Evolutionary conservation across 1,140 invertebrate genomes (phyloP).

Genomic region (Ylistrum balloti): DNA sequence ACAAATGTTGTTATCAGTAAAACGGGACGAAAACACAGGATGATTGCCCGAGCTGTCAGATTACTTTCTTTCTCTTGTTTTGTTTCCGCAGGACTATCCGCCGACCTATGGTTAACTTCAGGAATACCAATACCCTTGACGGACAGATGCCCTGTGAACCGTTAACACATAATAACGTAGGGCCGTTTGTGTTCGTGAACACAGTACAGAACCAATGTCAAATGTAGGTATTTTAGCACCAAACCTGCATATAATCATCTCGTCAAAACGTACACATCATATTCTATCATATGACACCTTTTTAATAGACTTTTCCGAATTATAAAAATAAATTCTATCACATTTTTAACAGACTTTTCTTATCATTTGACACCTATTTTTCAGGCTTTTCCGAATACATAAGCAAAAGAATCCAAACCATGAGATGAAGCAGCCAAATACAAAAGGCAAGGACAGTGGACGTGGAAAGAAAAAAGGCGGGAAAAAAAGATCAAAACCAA

Average conservation of each 20-base stretch:
- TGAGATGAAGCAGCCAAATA: background rate
- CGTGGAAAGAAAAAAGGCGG: background rate
- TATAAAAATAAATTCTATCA: background rate
- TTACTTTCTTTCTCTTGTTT: background rate
- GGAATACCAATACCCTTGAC: background rate
- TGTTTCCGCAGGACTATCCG: background rate
- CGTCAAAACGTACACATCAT: background rate
- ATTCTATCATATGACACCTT: background rate
- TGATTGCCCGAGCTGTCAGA: no score
- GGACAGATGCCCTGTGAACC: background rate
- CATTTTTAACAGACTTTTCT: background rate
- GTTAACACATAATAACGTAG: background rate
- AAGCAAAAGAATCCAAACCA: background rate
- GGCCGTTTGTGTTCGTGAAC: background rate
- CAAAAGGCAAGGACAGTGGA: background rate
- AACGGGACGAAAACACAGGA: no score
- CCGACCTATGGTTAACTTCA: background rate
- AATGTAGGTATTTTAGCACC: background rate
- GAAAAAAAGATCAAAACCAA: background rate
- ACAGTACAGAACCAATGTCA: conserved; percentile 1
- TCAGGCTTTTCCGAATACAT: background rate
- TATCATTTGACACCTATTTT: background rate
- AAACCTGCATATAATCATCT: background rate
- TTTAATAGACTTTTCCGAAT: background rate
- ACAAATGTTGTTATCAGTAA: no score